These are phyloP conservation scores for Oceanodroma leucorhoa DNA, from an alignment of 2,797 vertebrate species.

Conservation along the genomic window DNA sequence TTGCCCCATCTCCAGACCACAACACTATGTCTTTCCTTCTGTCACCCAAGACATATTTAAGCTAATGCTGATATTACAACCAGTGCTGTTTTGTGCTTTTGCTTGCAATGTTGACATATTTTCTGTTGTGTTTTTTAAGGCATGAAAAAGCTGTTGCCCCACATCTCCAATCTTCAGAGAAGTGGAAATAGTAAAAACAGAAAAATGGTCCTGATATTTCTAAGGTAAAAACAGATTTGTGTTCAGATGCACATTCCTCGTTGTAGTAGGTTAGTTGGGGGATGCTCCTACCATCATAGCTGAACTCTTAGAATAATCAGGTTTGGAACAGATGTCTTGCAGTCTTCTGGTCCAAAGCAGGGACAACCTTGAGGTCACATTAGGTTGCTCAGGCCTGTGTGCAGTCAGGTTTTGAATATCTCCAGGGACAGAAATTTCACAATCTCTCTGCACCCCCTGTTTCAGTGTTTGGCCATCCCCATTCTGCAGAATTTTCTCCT, in stretches of 20 bases:
- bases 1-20: neutral
- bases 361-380: neutral
- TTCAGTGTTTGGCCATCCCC: neutral
- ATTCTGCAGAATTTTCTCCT: neutral
- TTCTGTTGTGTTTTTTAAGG: neutral
- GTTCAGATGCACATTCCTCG: neutral
- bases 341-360: neutral
- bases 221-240: neutral
- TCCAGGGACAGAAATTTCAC: neutral
- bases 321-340: neutral
- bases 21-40: neutral
- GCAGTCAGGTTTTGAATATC: neutral
- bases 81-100: neutral
- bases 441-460: rapidly evolving
- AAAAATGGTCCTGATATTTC: neutral
- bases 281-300: neutral
- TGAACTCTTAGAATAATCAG: neutral
- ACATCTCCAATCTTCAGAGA: neutral
- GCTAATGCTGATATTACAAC: neutral
- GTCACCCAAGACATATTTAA: neutral
- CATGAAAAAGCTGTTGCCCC: neutral
- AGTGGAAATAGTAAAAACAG: neutral
- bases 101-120: neutral
- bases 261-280: neutral
- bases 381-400: neutral